Conservation (phyloP, 2,797 vertebrate genomes). For the Scolopax rusticola region DNA sequence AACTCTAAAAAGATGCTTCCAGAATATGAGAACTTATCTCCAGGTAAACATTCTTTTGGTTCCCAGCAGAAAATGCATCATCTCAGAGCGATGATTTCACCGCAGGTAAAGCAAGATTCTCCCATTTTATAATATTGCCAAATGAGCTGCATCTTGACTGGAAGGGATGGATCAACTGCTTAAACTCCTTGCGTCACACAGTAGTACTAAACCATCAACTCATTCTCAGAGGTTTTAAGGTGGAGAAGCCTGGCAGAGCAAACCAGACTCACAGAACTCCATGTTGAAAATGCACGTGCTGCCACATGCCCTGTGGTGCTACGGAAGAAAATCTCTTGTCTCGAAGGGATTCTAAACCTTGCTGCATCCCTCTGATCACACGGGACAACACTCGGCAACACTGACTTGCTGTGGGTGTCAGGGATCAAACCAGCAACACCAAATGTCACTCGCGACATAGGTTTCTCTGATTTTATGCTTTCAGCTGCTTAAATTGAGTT, state of each 20-base stretch:
- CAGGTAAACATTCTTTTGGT: background rate
- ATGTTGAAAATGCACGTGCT: background rate
- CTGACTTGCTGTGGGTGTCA: background rate
- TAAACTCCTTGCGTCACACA: background rate
- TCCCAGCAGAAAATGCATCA: background rate
- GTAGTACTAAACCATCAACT: background rate
- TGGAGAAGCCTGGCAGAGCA: background rate
- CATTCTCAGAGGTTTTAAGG: background rate
- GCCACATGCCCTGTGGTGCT: background rate
- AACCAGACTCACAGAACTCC: background rate
- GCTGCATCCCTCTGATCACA: background rate
- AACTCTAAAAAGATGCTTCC: background rate
- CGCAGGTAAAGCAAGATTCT: background rate
- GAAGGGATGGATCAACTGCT: background rate
- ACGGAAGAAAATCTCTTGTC: background rate
- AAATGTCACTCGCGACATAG: fast-evolving
- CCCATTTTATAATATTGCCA: background rate
- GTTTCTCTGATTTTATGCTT: background rate
- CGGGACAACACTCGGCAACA: background rate
- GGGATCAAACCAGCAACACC: background rate
- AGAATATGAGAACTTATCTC: background rate
- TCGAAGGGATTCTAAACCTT: background rate
- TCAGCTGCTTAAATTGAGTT: background rate
- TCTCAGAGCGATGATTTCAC: background rate
- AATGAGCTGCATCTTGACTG: background rate